Evolutionary conservation across 2,797 vertebrate genomes (phyloP).

Genomic region (Squalus acanthias): DNA sequence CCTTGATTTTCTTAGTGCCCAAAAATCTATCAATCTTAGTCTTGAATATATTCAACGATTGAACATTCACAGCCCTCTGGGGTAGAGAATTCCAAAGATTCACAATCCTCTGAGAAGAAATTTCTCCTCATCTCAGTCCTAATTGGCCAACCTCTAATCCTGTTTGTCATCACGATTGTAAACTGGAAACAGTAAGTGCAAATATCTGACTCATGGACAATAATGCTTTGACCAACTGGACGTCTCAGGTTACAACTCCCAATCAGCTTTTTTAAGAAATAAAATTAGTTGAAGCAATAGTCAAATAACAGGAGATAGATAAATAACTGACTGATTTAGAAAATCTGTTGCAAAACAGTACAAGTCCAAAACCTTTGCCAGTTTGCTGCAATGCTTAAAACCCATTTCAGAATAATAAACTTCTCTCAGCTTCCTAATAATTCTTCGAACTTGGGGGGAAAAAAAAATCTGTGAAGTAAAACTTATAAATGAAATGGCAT

Average conservation of each 20-base stretch:
- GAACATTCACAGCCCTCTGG: too few relatives aligned
- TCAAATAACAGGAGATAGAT: not conserved
- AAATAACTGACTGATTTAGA: not conserved
- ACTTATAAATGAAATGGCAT: too few relatives aligned
- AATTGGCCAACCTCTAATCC: too few relatives aligned
- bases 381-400: not conserved
- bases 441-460: too few relatives aligned
- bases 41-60: too few relatives aligned
- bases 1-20: not conserved
- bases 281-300: not conserved
- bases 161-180: not conserved
- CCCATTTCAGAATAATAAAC: not conserved
- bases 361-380: not conserved
- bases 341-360: not conserved
- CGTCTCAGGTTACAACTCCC: not conserved
- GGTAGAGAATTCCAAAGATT: too few relatives aligned
- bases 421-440: not conserved
- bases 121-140: too few relatives aligned
- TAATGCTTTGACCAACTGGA: not conserved
- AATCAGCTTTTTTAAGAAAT: not conserved
- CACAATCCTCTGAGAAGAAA: too few relatives aligned
- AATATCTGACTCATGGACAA: not conserved
- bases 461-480: not conserved
- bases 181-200: not conserved
- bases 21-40: too few relatives aligned